A percentile compares a stretch with the other conserved stretches of the same genome.
Conservation (phyloP, 2,888 invertebrate genomes). For the Spilarctia lutea region DNA sequence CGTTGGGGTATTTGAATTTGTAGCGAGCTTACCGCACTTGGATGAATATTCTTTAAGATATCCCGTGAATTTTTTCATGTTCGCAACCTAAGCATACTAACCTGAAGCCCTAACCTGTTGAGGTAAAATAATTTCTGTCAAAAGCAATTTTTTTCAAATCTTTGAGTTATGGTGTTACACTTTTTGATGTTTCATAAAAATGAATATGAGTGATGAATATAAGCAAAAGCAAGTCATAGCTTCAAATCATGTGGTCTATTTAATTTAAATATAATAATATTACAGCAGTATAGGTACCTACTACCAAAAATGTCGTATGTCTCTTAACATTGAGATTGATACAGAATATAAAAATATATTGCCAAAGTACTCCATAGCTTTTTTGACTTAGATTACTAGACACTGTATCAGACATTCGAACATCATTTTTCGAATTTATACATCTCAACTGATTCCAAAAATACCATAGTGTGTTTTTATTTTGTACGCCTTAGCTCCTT, state of each 20-base stretch:
- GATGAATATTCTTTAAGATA: constrained; percentile 72
- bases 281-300: not conserved
- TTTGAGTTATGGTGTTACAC: too few species aligned
- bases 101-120: constrained; percentile 47
- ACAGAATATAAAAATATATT: too few species aligned
- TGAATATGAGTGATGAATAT: not conserved
- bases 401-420: too few species aligned
- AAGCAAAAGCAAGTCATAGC: too few species aligned
- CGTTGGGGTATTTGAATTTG: constrained; percentile 76
- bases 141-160: constrained; percentile 17
- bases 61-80: constrained; percentile 63
- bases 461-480: too few species aligned
- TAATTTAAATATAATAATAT: too few species aligned
- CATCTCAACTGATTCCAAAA: too few species aligned
- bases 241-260: too few species aligned
- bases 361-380: too few species aligned
- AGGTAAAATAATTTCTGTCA: constrained; percentile 30
- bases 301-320: not conserved
- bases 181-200: not conserved
- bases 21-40: constrained; percentile 64
- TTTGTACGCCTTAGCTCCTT: too few species aligned
- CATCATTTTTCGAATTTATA: too few species aligned
- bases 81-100: constrained; percentile 64
- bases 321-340: not conserved
- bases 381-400: too few species aligned